A percentile compares a stretch with the other conserved stretches of the same genome.
Conservation (phyloP, 35 echinoderm and acorn worm species). For the Anneissia japonica region DNA sequence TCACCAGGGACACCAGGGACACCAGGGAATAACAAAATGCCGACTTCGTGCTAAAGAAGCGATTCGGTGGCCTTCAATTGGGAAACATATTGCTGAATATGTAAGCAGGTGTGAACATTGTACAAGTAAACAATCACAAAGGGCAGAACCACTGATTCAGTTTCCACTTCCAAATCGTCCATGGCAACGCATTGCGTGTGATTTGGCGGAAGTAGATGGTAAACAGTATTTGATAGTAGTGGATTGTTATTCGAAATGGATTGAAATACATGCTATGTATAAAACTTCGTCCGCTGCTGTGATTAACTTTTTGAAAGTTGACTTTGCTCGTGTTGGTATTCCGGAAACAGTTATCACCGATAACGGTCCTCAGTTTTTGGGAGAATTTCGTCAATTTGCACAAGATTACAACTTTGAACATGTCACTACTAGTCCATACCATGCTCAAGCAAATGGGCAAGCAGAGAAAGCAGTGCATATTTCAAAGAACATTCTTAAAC, state of each 20-base stretch:
- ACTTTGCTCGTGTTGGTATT: constrained; percentile 7
- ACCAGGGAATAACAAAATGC: background rate
- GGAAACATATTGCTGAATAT: background rate
- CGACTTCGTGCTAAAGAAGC: constrained; percentile 13
- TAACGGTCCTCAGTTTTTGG: constrained; percentile 4
- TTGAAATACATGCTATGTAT: background rate
- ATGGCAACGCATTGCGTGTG: constrained; percentile 24
- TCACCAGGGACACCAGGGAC: background rate
- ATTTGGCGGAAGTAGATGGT: constrained; percentile 14
- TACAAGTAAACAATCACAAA: background rate
- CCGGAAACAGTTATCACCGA: background rate
- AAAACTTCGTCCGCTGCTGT: background rate
- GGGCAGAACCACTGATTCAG: constrained; percentile 15
- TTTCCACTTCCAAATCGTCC: background rate
- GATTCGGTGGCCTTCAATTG: constrained; percentile 19
- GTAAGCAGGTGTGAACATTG: constrained; percentile 7
- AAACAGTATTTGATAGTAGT: constrained; percentile 7
- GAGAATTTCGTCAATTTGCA: constrained; percentile 38
- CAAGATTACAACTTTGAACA: constrained; percentile 13
- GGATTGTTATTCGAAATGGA: constrained; percentile 12
- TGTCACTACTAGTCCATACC: constrained; percentile 12
- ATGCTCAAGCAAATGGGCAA: constrained; percentile 38
- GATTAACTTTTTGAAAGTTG: constrained; percentile 17
- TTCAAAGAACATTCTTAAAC: constrained; percentile 25
- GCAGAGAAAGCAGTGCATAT: constrained; percentile 42